Evolutionary conservation across 2,797 vertebrate species (phyloP).

Genomic region (Tamandua tetradactyla): DNA sequence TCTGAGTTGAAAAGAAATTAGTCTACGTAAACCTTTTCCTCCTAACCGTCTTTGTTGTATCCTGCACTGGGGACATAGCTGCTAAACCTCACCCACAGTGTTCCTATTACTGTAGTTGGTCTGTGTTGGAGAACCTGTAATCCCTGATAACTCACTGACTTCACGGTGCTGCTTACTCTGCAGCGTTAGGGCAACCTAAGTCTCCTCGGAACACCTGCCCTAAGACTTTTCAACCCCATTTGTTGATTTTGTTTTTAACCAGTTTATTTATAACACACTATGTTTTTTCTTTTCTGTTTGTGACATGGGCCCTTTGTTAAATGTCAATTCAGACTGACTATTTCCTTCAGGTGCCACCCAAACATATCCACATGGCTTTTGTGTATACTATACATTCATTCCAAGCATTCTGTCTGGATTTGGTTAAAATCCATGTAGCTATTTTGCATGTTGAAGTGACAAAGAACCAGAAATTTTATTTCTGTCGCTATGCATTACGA

Average conservation of each 20-base stretch:
- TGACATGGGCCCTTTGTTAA: not conserved
- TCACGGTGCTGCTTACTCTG: not conserved
- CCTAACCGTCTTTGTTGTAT: not conserved
- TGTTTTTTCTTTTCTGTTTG: not conserved
- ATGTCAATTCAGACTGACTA: not conserved
- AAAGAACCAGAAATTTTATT: not conserved
- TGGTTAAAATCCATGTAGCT: not conserved
- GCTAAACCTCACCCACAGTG: not conserved
- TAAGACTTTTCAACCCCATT: not conserved
- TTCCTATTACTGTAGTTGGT: not conserved
- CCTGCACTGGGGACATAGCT: not conserved
- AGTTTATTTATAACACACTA: not conserved
- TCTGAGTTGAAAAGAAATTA: not conserved
- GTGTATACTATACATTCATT: not conserved
- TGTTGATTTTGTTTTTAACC: not conserved
- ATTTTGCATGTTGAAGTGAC: not conserved
- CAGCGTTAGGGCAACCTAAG: not conserved
- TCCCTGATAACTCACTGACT: not conserved
- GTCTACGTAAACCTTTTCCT: not conserved
- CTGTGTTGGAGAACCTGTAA: not conserved
- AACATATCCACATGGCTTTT: not conserved
- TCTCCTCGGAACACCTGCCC: not conserved
- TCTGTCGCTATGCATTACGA: not conserved
- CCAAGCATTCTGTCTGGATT: not conserved
- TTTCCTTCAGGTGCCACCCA: not conserved